Percentiles rank a stretch among this genome's conserved stretches.
Conservation (phyloP, 2,888 invertebrate genomes). For the Aphidius colemani region DNA sequence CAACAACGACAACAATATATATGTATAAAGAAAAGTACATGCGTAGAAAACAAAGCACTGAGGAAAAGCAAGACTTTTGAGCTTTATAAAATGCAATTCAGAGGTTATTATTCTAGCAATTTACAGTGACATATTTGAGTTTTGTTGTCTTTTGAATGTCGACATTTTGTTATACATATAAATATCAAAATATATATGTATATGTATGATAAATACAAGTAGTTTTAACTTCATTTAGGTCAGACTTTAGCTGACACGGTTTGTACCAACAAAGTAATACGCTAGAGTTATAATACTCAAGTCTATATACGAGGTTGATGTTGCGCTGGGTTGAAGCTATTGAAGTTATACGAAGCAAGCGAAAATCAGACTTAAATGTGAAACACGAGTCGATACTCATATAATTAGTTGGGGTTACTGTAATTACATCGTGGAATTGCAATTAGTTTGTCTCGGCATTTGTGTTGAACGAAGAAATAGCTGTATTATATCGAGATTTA, state of each 20-base stretch:
- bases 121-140: slow-evolving; percentile 21
- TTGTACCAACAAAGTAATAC: slow-evolving; percentile 6
- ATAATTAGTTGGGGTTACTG: slow-evolving; percentile 18
- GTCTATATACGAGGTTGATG: neutral
- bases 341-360: slow-evolving; percentile 11
- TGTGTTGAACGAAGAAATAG: slow-evolving; percentile 4
- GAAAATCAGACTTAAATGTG: slow-evolving; percentile 18
- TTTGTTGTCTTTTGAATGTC: neutral
- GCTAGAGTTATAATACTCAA: neutral
- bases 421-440: slow-evolving; percentile 21
- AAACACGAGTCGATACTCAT: slow-evolving; percentile 19
- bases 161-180: no score
- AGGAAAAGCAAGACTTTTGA: neutral
- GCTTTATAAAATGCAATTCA: slow-evolving; percentile 14
- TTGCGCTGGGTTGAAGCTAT: neutral
- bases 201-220: neutral
- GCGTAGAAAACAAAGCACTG: neutral
- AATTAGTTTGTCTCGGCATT: slow-evolving; percentile 11
- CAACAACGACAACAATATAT: neutral
- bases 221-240: slow-evolving; percentile 11
- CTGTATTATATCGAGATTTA: neutral
- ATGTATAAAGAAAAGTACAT: neutral
- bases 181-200: no score
- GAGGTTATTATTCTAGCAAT: slow-evolving; percentile 4
- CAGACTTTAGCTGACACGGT: neutral